Evolutionary conservation across 2,888 invertebrate species (phyloP), one percentile per base, ranked within the genome.

Genomic region (Norana najaformis): DNA sequence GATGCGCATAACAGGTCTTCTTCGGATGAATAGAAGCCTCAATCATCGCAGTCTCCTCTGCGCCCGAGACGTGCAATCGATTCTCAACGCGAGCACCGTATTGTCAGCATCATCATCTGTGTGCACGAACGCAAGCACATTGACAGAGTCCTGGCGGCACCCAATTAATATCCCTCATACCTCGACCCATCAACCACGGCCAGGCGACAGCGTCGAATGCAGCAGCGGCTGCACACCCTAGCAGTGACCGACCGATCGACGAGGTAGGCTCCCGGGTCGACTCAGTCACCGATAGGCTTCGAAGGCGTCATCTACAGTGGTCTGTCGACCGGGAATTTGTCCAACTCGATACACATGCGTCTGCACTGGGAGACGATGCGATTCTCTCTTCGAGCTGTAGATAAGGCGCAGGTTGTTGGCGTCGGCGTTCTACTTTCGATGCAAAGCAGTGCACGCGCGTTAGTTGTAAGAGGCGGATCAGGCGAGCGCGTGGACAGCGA

Each of bases 181-280:
- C 69, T 30, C 69, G 69, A n/a, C 30, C n/a, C 69, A 69, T 69
- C 69, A n/a, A 69, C 69, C 69, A n/a, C 30, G n/a, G n/a, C 69
- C 69, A 11, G 69, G 69, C 69, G 69, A 69, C 69, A n/a, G 8
- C n/a, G 30, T 53, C 53, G 23, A 53, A 23, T 23, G 53, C 69
- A 8, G 69, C n/a, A n/a, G 23, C 30, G 1, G 69, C 30, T n/a
- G 8, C n/a, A 13, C 69, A 69, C 2, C 23, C 30, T 8, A 30
- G 30, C 69, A 69, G 30, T n/a, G 69, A 69, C 8, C 8, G n/a
- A 69, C 47, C 47, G 47, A 47, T 47, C 47, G 69, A 69, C 69
- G 69, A n/a, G 69, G 69, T n/a, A 30, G 69, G 69, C 69, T 69
- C 69, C 69, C 69, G 69, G 69, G 69, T 69, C n/a, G 69, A n/a